Evolutionary conservation across 2,888 invertebrate species (phyloP).

Genomic region (Epiblema foenella): DNA sequence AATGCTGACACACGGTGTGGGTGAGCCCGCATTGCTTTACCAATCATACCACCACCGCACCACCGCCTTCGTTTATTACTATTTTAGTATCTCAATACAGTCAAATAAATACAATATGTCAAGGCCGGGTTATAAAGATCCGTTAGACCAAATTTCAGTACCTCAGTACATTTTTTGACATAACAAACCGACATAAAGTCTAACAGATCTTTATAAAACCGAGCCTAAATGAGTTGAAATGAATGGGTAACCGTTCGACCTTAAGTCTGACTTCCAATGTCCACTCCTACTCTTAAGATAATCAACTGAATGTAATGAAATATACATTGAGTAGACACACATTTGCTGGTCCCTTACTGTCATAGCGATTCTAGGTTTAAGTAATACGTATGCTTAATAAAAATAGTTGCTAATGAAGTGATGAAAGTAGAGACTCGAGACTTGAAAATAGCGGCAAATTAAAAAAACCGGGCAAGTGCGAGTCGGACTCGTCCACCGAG

Average conservation of each 20-base stretch:
- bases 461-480: no score
- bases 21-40: constrained; percentile 71
- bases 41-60: constrained; percentile 53
- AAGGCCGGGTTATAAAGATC: no score
- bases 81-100: constrained; percentile 61
- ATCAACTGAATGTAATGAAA: constrained; percentile 29
- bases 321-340: constrained; percentile 20
- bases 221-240: constrained; percentile 57
- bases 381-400: background rate
- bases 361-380: constrained; percentile 1
- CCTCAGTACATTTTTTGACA: no score
- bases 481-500: no score
- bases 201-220: no score
- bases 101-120: constrained; percentile 56
- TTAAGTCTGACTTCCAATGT: constrained; percentile 47
- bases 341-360: constrained; percentile 28
- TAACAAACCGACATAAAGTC: no score
- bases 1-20: constrained; percentile 73
- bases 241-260: constrained; percentile 54
- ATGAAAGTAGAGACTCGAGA: no score
- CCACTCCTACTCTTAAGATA: constrained; percentile 48
- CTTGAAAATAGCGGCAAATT: no score
- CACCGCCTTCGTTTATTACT: constrained; percentile 69
- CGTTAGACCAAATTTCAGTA: no score
- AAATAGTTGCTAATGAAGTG: no score